Base-by-base conservation (phyloP, 2,797 vertebrate genomes). In the Myotis myotis region DNA sequence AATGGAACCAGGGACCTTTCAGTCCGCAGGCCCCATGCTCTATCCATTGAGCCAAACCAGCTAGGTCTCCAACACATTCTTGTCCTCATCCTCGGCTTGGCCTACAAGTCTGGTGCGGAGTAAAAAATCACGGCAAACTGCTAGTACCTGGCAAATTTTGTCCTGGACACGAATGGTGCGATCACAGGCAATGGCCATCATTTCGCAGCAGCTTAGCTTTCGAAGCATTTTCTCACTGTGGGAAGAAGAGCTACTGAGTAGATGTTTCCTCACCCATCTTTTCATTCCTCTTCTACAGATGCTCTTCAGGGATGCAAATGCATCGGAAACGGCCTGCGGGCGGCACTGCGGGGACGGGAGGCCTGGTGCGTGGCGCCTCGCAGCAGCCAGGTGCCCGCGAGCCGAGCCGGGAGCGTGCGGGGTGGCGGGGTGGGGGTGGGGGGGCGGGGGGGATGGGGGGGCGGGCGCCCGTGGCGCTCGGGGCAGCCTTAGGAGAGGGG, bases 101-200 rank as follows among this genome's bases (percentile, higher is more conserved):
- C 99, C 99, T 11, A 99, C 98, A 13, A 99, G 99, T 92, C 99
- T 99, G 75, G 99, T 99, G 83, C 99, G 99, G 8, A 22, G 53
- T 8, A 55, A 98, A 99, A 99, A 99, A 95, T 99, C 99, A 3
- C 99, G 99, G 98, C 99, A 99, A 97, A 99, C 99, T 28, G 99
- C 99, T 97, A 99, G 98, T 33, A 99, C 99, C 97, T 99, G 98
- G 98, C 99, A 99, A 97, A 99, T 99, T 98, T 99, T 99, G 98
- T 99, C 99, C 98, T 99, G 99, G 41, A 99, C 99, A 23, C 99
- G 99, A 96, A 99, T 99, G 97, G 99, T 99, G 97, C 99, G 99
- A 33, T 99, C 99, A 47, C 99, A 99, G 57, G 99, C 99, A 96
- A 96, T 99, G 99, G 6, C 99, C 99, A 80, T 99, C 99, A 0